Conservation (phyloP, 2,888 invertebrate genomes). For the Atherix ibis region DNA sequence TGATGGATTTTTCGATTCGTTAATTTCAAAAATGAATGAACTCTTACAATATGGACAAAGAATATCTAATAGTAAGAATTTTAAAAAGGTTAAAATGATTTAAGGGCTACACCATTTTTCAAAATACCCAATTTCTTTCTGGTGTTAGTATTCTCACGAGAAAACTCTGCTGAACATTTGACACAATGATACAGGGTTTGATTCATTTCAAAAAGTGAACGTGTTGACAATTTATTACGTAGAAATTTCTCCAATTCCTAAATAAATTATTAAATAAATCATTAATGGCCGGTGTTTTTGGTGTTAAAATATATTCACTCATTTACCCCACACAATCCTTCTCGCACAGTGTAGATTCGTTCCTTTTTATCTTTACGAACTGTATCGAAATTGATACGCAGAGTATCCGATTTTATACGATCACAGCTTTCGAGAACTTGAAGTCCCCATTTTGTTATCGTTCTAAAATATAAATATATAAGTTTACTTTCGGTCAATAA, state of each 20-base stretch:
- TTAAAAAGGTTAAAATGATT: neutral
- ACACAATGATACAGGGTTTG: constrained; percentile 41
- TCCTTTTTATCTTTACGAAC: constrained; percentile 39
- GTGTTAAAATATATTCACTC: neutral
- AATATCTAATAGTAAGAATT: constrained; percentile 17
- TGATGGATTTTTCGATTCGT: constrained; percentile 11
- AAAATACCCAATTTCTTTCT: constrained; percentile 17
- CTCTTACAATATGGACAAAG: constrained; percentile 44
- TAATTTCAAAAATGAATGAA: constrained; percentile 35
- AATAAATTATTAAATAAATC: constrained; percentile 8
- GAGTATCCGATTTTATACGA: constrained; percentile 31
- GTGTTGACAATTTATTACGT: constrained; percentile 33
- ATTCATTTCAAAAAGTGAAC: constrained; percentile 35
- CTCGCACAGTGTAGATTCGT: constrained; percentile 40
- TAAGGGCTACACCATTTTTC: neutral
- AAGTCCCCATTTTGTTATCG: constrained; percentile 36
- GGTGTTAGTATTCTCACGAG: constrained; percentile 30
- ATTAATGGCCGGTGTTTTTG: neutral
- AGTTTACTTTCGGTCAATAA: too few species aligned
- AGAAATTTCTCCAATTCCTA: constrained; percentile 35
- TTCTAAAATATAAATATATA: constrained; percentile 18
- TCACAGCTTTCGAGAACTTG: constrained; percentile 38
- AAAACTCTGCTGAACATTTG: constrained; percentile 46
- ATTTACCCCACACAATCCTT: constrained; percentile 38
- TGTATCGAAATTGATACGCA: constrained; percentile 46